Evolutionary conservation across 2,113 vertebrate species (phyloP), one percentile per base, ranked within the genome.

Genomic region (Pseudorhombus dupliciocellatus): DNA sequence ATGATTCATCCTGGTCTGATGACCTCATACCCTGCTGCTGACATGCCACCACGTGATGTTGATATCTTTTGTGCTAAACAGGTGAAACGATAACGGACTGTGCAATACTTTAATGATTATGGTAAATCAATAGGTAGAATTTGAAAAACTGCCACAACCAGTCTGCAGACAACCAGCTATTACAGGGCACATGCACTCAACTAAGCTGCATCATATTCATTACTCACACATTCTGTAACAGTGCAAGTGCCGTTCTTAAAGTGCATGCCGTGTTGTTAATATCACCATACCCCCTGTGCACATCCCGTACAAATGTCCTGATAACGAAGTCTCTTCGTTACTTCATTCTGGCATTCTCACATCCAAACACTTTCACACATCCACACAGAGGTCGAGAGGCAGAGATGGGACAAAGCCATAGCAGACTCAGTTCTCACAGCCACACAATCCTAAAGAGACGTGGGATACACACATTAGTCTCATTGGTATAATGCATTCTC

Each of bases 351-450:
- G 54, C 72, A 52, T 15, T 18, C 24, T 53, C 24, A 65, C 44
- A 28, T 54, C 34, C 37, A 74, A 71, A 82, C 70, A 71, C 69
- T 44, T 31, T 60, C 63, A 53, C 44, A 68, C 59, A 72, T 59
- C 26, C 24, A 34, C 53, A 57, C 25, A 61, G 25, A 71, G 53
- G n/a, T 11, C 18, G 18, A 57, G 34, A 53, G 44, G 4, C 0
- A 59, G 53, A 73, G 52, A 31, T 53, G 62, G 64, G 67, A 37
- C 62, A 69, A 50, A 53, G 44, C 40, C 65, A 62, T 7, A 61
- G 54, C 60, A 26, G 72, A 76, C 78, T 25, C 75, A 65, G 73
- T 77, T 80, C 77, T 87, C 81, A 67, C 15, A 40, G 58, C 66
- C 46, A 55, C 63, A 68, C 71, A 82, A 74, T 78, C 81, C 79